Evolutionary conservation across 2,113 vertebrate species (phyloP).

Genomic region (Melanostigma gelatinosum): DNA sequence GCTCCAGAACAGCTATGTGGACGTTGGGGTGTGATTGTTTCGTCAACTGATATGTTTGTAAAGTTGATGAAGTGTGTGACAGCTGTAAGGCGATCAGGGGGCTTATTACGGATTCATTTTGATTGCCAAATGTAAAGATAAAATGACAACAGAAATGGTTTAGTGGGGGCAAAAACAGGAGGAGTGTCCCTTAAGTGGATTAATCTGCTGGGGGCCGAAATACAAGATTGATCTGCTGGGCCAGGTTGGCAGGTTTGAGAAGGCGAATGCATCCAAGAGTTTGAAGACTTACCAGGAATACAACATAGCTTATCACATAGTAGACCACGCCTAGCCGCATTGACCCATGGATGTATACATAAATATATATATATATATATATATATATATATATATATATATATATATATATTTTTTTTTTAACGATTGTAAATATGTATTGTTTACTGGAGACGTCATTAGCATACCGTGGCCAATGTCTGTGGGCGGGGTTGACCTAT

Average conservation of each 20-base stretch:
- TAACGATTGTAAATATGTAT: background rate
- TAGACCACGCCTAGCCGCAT: background rate
- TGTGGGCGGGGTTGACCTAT: background rate
- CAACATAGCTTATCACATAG: background rate
- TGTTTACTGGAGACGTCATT: background rate
- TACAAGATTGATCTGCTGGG: background rate
- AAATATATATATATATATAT: no score
- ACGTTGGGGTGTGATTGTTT: background rate
- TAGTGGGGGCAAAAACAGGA: background rate
- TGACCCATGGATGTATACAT: background rate
- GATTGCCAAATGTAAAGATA: background rate
- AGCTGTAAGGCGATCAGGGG: background rate
- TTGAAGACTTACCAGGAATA: background rate
- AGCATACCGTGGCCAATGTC: no score
- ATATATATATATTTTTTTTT: no score
- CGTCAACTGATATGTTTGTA: background rate
- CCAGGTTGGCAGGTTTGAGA: background rate
- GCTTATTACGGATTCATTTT: background rate
- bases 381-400: background rate
- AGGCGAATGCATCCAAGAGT: no score
- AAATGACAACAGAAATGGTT: no score
- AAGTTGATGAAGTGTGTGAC: background rate
- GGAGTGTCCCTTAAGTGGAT: background rate
- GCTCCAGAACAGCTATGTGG: background rate
- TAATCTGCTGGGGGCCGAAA: background rate